Base-by-base conservation (phyloP, 2,888 invertebrate genomes). In the Geophilus truncorum region DNA sequence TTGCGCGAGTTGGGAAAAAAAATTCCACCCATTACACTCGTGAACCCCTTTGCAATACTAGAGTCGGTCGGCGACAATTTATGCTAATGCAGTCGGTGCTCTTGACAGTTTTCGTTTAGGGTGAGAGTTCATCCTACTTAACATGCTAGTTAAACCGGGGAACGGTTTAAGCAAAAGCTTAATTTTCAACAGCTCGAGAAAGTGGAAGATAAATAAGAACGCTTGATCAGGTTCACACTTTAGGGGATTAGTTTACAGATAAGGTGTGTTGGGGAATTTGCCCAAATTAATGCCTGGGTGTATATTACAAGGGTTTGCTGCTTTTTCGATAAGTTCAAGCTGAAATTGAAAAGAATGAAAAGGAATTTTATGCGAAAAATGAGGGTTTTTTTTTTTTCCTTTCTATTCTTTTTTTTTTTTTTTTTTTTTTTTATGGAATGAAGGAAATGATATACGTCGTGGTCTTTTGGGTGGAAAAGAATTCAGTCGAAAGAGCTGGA, bases 111-210 rank as follows among this genome's bases (percentile, higher is more conserved):
- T 70, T 70, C 70, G 70, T 70, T 28, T 23, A 70, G 70, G 70
- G 70, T 70, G 70, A 70, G 28, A 70, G 70, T 70, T 70, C 70
- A 70, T 70, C 70, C 70, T 70, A 28, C 70, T 70, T 70, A 70
- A 70, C 70, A 70, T 70, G 70, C 70, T 70, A 70, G 70, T 70
- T 70, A 70, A 70, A 70, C 23, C 28, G 70, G 70, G 70, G 70
- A 70, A 28, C 28, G 25, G 23, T 70, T 70, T 28, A 28, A 70
- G 70, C 70, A 70, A 70, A 70, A 25, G 70, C 28, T 70, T 70
- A 70, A 70, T 70, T 70, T 70, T 23, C 70, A 70, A 70, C 70
- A 70, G 70, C 70, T 70, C 10, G 23, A 70, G 70, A 28, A 70
- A 70, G 70, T 23, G 28, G 28, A 25, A 23, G 70, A 70, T 70